A percentile compares a stretch with the other conserved stretches of the same genome.
These are phyloP conservation scores for Drosophila prosaltans DNA, from an alignment of 1,140 invertebrate genomes.

Conservation along the genomic window DNA sequence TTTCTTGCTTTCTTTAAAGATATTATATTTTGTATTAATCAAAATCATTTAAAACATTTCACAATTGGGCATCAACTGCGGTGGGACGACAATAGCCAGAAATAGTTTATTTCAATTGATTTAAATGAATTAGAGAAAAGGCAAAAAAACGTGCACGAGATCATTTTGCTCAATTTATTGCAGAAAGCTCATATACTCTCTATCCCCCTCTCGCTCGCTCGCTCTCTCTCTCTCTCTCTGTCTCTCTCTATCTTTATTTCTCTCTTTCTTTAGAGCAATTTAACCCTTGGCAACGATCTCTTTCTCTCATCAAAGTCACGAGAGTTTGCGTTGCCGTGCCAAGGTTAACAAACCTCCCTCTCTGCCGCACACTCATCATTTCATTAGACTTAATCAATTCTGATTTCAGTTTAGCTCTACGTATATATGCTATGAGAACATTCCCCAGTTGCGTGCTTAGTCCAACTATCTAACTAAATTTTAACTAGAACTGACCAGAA, in stretches of 20 bases:
- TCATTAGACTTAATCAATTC: slow-evolving; percentile 59
- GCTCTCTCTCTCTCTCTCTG: background rate
- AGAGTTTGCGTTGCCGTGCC: slow-evolving; percentile 47
- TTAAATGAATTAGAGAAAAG: slow-evolving; percentile 70
- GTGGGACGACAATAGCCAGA: slow-evolving; percentile 49
- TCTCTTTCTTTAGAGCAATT: background rate
- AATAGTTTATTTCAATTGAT: slow-evolving; percentile 74
- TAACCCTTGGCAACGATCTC: background rate
- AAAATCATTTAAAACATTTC: slow-evolving; percentile 59
- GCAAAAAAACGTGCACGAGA: slow-evolving; percentile 72
- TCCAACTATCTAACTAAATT: slow-evolving; percentile 24
- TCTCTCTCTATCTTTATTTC: background rate
- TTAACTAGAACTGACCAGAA: slow-evolving; percentile 58
- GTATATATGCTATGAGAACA: slow-evolving; percentile 30
- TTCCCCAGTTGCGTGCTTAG: slow-evolving; percentile 32
- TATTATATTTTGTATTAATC: slow-evolving; percentile 55
- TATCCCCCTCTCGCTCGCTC: background rate
- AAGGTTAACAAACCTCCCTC: slow-evolving; percentile 61
- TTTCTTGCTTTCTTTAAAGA: slow-evolving; percentile 27
- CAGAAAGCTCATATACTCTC: slow-evolving; percentile 1
- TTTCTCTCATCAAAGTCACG: slow-evolving; percentile 45
- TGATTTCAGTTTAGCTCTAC: slow-evolving; percentile 37
- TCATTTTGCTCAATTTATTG: slow-evolving; percentile 22
- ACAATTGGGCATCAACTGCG: slow-evolving; percentile 48
- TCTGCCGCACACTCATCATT: slow-evolving; percentile 38